phyloP scores from a whole-genome alignment of 2,113 vertebrate genomes.

The Beaufortia kweichowensis region DNA sequence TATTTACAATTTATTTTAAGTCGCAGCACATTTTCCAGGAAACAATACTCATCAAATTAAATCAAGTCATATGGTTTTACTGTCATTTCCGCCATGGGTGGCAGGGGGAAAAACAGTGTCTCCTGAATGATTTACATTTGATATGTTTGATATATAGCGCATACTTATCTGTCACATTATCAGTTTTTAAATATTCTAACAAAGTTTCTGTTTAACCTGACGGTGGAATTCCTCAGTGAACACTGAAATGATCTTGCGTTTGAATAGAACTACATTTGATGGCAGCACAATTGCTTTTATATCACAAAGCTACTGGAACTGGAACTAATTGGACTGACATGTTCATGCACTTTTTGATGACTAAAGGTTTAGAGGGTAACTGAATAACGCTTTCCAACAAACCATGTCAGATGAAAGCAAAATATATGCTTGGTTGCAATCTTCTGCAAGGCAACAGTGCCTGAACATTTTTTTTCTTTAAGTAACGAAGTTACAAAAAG shows the following conservation, averaged over 20 bases:
- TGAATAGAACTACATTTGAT: conserved; percentile 6
- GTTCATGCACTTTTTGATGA: conserved; percentile 21
- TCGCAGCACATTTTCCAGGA: neutral
- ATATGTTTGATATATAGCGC: no score
- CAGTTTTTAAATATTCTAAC: neutral
- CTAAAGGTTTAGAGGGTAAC: neutral
- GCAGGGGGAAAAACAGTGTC: no score
- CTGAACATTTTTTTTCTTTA: neutral
- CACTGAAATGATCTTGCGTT: neutral
- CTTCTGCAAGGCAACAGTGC: conserved; percentile 2
- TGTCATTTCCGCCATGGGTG: no score
- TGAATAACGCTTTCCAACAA: conserved; percentile 9
- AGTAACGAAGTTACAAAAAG: conserved; percentile 30
- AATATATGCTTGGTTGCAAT: neutral
- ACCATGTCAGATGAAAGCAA: conserved; percentile 16
- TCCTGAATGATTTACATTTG: no score
- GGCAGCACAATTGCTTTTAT: neutral
- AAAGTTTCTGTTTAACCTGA: no score
- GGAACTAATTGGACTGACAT: conserved; percentile 22
- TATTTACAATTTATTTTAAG: neutral
- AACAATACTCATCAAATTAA: no score
- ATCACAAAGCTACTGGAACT: neutral
- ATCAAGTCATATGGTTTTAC: no score
- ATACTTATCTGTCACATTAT: neutral
- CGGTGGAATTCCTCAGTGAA: no score